A percentile compares a stretch with the other conserved stretches of the same genome.
These are phyloP conservation scores for Sciurus vulgaris DNA, from an alignment of 2,797 vertebrate species.

Conservation along the genomic window DNA sequence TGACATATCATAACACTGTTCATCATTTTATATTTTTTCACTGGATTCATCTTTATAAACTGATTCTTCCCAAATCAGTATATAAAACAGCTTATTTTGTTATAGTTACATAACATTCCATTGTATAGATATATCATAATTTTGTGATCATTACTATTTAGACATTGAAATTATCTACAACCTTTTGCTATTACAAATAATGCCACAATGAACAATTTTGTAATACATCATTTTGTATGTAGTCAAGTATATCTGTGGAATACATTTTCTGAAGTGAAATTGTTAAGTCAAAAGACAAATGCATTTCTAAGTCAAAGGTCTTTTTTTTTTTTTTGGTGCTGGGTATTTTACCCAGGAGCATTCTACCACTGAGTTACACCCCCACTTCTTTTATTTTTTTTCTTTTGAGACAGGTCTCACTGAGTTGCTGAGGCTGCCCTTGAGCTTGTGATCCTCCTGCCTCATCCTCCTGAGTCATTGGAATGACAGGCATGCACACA, in stretches of 20 bases:
- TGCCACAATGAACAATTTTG: neutral
- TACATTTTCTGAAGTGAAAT: conserved; percentile 24
- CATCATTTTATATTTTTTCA: neutral
- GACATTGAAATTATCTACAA: conserved; percentile 21
- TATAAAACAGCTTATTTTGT: neutral
- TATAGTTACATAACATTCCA: neutral
- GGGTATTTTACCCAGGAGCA: no score
- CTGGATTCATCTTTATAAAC: neutral
- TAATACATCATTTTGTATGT: neutral
- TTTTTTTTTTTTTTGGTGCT: neutral
- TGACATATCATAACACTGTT: neutral
- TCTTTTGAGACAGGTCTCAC: neutral
- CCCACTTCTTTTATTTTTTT: no score
- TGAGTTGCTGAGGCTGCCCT: no score
- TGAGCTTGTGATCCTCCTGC: no score
- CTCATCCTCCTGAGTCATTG: no score
- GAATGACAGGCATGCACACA: neutral
- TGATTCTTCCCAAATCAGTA: neutral
- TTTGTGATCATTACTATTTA: neutral
- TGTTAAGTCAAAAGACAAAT: neutral
- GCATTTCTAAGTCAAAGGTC: neutral
- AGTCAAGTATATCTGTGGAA: neutral
- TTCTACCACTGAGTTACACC: no score
- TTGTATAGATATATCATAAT: neutral
- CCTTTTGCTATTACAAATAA: conserved; percentile 1